phyloP scores from a whole-genome alignment of 2,113 vertebrate species.

The Columba janthina region DNA sequence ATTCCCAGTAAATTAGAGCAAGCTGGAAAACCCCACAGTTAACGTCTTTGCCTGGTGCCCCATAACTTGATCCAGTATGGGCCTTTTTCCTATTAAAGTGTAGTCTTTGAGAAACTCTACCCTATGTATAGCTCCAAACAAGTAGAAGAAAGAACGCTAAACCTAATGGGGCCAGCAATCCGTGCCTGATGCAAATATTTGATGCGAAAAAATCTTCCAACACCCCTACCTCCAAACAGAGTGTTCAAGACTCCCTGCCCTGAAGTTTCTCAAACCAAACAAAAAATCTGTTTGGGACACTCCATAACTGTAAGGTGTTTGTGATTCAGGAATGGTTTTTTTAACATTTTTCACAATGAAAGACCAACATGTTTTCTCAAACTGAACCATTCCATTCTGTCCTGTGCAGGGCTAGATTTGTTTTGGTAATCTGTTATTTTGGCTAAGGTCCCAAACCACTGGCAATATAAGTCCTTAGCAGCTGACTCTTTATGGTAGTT shows the following conservation, averaged over 20 bases:
- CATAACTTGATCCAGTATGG: not conserved
- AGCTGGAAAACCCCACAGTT: not conserved
- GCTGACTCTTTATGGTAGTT: conserved; percentile 47
- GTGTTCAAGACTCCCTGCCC: not conserved
- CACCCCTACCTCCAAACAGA: not conserved
- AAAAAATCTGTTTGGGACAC: not conserved
- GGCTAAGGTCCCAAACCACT: conserved; percentile 27
- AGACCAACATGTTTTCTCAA: not conserved
- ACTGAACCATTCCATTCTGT: not conserved
- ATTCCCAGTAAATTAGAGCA: not conserved
- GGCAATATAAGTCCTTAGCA: conserved; percentile 37
- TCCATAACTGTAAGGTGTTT: not conserved
- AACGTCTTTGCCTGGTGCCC: not conserved
- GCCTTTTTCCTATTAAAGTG: not conserved
- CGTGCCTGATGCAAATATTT: not conserved
- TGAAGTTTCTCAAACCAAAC: not conserved
- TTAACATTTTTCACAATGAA: not conserved
- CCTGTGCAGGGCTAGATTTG: not conserved
- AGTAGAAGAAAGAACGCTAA: not conserved
- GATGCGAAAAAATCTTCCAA: not conserved
- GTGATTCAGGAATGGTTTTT: not conserved
- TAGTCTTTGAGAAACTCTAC: conserved; percentile 20
- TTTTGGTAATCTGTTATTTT: conserved; percentile 39
- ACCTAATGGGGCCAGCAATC: not conserved
- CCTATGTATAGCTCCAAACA: not conserved